Evolutionary conservation across 2,888 invertebrate species (phyloP), one percentile per base, ranked within the genome.

Genomic region (Lepeophtheirus nordmannii): DNA sequence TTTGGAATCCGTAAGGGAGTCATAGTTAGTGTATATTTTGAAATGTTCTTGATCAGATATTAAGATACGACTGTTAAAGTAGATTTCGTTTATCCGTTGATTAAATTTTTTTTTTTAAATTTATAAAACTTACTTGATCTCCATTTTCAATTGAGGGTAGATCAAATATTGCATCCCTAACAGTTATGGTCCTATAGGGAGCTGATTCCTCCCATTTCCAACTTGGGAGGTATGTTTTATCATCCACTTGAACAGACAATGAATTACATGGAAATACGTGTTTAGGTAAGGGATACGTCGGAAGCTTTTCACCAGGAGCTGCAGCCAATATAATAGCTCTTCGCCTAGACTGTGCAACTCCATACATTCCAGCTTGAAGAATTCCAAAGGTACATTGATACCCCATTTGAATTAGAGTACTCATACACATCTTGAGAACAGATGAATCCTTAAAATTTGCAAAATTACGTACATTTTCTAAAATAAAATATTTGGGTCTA

Each of bases 381-480:
- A 89, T 81, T 0, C 87, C 89, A 73, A 89, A 87, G 0, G 87
- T 84, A 70, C 87, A 88, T 76, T 89, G 89, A 73, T 90, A 90
- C 0, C 89, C 89, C 85, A 90, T 89, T 62, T 83, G 81, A 38
- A 88, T 72, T 17, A 90, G 77, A 69, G 87, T 85, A 1, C 85
- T 77, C 41, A 89, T 74, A 0, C 88, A 85, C 69, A 89, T 74
- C 75, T 89, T 89, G 63, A 90, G 75, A 30, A 89, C 86, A 83
- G 88, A 84, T 58, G 83, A 83, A 68, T 81, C 82, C 73, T 89
- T 88, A 74, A 86, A 89, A 0, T 85, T 83, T 0, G 87, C 87
- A 75, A 90, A 89, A 75, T 89, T 89, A 61, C 88, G 78, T 0
- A 90, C 89, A 72, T 89, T 89, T 75, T 90, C 89, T 72, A 90